Evolutionary conservation across 2,797 vertebrate genomes (phyloP).

Genomic region (Alcedo quadribrachys): DNA sequence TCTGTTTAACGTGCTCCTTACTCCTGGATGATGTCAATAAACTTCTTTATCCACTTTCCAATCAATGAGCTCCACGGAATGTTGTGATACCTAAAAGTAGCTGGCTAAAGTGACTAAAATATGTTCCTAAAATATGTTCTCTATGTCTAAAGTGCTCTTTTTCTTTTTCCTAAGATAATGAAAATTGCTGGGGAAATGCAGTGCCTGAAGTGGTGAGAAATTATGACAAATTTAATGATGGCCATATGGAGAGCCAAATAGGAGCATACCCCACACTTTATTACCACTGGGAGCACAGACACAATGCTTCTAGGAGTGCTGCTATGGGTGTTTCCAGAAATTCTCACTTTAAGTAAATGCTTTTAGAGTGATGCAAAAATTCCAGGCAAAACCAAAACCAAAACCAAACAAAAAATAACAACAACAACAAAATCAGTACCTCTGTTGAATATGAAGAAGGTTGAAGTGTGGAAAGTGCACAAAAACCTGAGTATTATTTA

Average conservation of each 20-base stretch:
- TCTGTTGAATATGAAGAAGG: neutral
- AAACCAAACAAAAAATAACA: neutral
- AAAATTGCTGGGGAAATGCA: neutral
- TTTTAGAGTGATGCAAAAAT: neutral
- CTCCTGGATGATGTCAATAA: neutral
- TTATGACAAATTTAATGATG: neutral
- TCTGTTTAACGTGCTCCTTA: neutral
- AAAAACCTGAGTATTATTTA: neutral
- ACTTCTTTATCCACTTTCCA: conserved; percentile 29
- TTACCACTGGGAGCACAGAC: neutral
- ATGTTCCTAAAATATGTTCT: neutral
- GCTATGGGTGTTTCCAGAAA: neutral
- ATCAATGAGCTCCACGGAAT: neutral
- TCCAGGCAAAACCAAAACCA: neutral
- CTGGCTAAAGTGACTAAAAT: neutral
- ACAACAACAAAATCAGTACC: neutral
- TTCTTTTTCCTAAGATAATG: neutral
- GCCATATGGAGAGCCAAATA: neutral
- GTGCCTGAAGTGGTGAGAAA: neutral
- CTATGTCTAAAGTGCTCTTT: neutral
- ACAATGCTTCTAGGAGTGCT: fast-evolving
- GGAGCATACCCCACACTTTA: neutral
- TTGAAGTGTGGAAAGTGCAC: neutral
- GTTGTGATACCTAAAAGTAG: neutral
- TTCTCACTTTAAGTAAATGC: neutral